phyloP scores from a whole-genome alignment of 2,113 vertebrate genomes.

The Gorsachius goisagi region DNA sequence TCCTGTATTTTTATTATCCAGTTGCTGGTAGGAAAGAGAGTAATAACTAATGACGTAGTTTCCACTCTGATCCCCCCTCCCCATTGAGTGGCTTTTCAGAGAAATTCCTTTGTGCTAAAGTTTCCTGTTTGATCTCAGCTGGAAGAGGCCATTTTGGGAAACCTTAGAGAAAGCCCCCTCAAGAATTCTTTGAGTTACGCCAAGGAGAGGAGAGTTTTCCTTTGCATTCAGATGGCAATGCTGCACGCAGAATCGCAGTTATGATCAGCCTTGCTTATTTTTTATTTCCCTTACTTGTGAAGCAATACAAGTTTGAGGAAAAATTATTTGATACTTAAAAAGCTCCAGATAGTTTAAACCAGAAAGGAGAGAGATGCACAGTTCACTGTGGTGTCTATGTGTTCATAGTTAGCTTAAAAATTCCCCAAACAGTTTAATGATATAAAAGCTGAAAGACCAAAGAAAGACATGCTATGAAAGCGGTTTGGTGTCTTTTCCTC shows the following conservation, averaged over 20 bases:
- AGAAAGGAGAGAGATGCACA: neutral
- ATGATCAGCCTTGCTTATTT: neutral
- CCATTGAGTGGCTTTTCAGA: neutral
- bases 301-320: neutral
- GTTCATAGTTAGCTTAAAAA: neutral
- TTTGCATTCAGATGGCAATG: neutral
- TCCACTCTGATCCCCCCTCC: neutral
- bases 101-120: neutral
- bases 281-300: neutral
- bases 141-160: neutral
- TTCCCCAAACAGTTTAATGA: neutral
- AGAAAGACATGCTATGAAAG: neutral
- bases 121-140: neutral
- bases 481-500: neutral
- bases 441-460: neutral
- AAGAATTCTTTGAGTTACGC: neutral
- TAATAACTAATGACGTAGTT: neutral
- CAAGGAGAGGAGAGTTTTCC: neutral
- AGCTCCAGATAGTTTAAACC: neutral
- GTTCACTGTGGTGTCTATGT: neutral
- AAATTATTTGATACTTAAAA: neutral
- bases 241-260: rapidly evolving
- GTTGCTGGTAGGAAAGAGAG: neutral
- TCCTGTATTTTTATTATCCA: neutral
- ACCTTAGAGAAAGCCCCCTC: neutral